Evolutionary conservation across 2,797 vertebrate species (phyloP), one percentile per base, ranked within the genome.

Genomic region (Sebastes diploproa): DNA sequence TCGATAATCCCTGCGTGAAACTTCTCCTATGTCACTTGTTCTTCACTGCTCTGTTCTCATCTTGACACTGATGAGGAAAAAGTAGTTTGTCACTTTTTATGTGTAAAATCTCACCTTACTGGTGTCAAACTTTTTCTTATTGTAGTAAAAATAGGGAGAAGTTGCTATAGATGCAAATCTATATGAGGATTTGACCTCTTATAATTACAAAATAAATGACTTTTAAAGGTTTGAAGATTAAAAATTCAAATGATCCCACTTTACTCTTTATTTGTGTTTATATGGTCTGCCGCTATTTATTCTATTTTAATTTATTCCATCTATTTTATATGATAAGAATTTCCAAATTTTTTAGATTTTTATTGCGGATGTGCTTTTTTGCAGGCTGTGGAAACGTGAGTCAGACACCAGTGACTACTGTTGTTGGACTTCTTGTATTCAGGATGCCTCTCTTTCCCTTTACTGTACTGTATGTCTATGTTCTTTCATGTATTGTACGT

Each of bases 1-100:
- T 77, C 20, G 13, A 78, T 79, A 56, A 63, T 60, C 68, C 52
- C 34, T 14, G 20, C 13, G 58, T 74, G 58, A 83, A 81, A 84
- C 36, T 4, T 61, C 16, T 80, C 54, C 30, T 9, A 3, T 80
- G 13, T 72, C 66, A 73, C 72, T 11, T 13, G n/a, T n/a, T 70
- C 27, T 72, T 81, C n/a, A 52, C 23, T n/a, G 20, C 32, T 63
- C 61, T 14, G 32, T 38, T 63, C 32, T 63, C 12, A 32, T 62
- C 2, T 30, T 60, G 25, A 27, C 46, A 52, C 12, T 18, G 22
- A 59, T 30, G 18, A 22, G 3, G 46, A 6, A 5, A 64, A 23
- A 30, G 16, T 13, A 2, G 4, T 52, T 46, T 66, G 36, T 36
- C 13, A 23, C 13, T 20, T 73, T 60, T 55, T 36, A n/a, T 5